Conservation (phyloP, 2,797 vertebrate genomes). For the Fistularia commersonii region DNA sequence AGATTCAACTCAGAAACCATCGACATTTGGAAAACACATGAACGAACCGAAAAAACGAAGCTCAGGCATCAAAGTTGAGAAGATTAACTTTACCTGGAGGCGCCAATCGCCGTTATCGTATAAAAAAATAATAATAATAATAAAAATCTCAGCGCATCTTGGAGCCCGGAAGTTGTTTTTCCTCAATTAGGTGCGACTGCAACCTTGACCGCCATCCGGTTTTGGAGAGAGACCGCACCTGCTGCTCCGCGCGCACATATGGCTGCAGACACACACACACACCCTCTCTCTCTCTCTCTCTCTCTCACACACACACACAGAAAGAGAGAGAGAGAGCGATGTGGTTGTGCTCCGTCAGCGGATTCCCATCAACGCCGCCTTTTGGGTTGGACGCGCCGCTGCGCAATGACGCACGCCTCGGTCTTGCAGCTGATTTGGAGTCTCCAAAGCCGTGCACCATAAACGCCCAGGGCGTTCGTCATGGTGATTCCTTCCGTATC, state of each 20-base stretch:
- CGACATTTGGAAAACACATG: background rate
- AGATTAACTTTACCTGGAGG: slow-evolving; percentile 63
- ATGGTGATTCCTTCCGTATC: slow-evolving; percentile 5
- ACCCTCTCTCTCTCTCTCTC: no score
- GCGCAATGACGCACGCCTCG: slow-evolving; percentile 70
- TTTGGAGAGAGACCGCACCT: slow-evolving; percentile 38
- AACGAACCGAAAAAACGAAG: background rate
- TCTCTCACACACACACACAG: no score
- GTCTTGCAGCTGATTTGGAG: slow-evolving; percentile 50
- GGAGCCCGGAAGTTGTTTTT: slow-evolving; percentile 34
- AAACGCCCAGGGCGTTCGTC: slow-evolving; percentile 17
- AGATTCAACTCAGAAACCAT: background rate
- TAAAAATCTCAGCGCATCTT: slow-evolving; percentile 32
- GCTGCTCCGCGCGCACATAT: slow-evolving; percentile 41
- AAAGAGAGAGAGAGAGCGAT: no score
- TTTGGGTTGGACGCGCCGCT: slow-evolving; percentile 41
- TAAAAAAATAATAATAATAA: slow-evolving; percentile 6
- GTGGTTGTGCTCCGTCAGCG: slow-evolving; percentile 65
- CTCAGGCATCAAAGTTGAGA: slow-evolving; percentile 15
- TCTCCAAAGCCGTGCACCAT: slow-evolving; percentile 40
- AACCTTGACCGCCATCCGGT: slow-evolving; percentile 33
- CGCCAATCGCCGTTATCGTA: slow-evolving; percentile 34
- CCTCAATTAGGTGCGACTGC: slow-evolving; percentile 18
- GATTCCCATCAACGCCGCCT: slow-evolving; percentile 40
- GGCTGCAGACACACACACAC: slow-evolving; percentile 28